Conservation (phyloP, 2,113 vertebrate genomes). For the Cyanoramphus novaezelandiae region DNA sequence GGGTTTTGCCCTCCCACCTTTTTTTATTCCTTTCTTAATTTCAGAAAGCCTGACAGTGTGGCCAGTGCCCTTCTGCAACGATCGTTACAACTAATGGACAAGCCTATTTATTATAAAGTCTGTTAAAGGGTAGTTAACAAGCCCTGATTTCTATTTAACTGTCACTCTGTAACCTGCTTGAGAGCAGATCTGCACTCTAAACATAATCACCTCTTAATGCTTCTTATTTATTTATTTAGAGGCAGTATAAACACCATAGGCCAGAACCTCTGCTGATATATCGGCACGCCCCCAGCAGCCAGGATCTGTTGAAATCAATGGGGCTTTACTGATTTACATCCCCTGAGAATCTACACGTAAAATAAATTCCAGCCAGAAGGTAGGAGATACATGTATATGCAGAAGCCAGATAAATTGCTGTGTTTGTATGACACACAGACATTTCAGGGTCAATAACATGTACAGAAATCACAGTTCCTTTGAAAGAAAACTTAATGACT, state of each 20-base stretch:
- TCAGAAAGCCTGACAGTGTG: background rate
- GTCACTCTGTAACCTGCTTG: conserved; percentile 41
- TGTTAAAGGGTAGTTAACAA: conserved; percentile 7
- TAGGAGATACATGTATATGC: background rate
- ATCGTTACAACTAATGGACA: background rate
- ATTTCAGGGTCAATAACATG: background rate
- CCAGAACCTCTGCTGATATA: background rate
- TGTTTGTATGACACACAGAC: background rate
- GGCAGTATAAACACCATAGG: conserved; percentile 26
- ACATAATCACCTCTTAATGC: conserved; percentile 42
- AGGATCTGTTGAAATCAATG: conserved; percentile 32
- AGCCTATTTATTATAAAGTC: background rate
- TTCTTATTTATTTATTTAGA: conserved; percentile 62
- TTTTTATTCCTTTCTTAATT: background rate
- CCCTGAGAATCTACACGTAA: background rate
- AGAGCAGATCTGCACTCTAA: conserved; percentile 19
- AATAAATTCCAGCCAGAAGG: conserved; percentile 33
- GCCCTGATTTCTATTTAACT: conserved; percentile 21
- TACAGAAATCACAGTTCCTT: background rate
- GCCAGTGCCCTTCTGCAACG: background rate
- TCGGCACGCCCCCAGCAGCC: background rate
- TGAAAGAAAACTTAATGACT: background rate
- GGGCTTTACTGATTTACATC: conserved; percentile 30
- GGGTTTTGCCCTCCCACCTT: background rate
- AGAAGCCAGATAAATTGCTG: background rate